Conservation (phyloP, 2,888 invertebrate genomes). For the Nephrotoma appendiculata region DNA sequence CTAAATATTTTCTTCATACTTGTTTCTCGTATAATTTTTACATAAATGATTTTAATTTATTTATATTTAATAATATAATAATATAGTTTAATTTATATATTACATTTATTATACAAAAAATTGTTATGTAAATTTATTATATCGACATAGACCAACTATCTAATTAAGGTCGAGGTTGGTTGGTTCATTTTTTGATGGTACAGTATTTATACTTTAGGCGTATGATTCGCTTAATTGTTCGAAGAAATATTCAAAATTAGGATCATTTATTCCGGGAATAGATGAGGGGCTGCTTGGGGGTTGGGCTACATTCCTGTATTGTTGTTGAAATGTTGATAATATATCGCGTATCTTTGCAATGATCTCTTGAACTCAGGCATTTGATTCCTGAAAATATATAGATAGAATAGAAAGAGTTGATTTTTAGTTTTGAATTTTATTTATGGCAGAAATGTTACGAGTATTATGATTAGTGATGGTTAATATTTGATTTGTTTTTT, state of each 20-base stretch:
- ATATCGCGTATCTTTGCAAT: slow-evolving; percentile 70
- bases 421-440: not conserved
- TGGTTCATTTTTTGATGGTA: not conserved
- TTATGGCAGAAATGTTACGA: not conserved
- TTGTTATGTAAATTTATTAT: not conserved
- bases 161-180: not conserved
- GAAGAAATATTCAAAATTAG: slow-evolving; percentile 43
- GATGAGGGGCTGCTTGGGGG: slow-evolving; percentile 28
- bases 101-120: not conserved
- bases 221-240: slow-evolving; percentile 51
- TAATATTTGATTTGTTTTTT: not conserved
- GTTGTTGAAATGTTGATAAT: slow-evolving; percentile 50
- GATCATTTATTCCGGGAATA: slow-evolving; percentile 36
- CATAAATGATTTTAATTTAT: not conserved
- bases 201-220: slow-evolving; percentile 32
- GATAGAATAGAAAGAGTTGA: not conserved
- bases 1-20: not conserved
- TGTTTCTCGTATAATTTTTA: not conserved
- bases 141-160: not conserved
- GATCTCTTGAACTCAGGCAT: slow-evolving; percentile 82
- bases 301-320: slow-evolving; percentile 37
- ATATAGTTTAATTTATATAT: not conserved
- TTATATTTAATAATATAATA: not conserved
- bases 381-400: slow-evolving; percentile 52
- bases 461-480: not conserved